Percentiles rank a stretch among this genome's conserved stretches.
Evolutionary conservation across 2,888 invertebrate genomes (phyloP).

Genomic region (Camptogramma bilineatum): DNA sequence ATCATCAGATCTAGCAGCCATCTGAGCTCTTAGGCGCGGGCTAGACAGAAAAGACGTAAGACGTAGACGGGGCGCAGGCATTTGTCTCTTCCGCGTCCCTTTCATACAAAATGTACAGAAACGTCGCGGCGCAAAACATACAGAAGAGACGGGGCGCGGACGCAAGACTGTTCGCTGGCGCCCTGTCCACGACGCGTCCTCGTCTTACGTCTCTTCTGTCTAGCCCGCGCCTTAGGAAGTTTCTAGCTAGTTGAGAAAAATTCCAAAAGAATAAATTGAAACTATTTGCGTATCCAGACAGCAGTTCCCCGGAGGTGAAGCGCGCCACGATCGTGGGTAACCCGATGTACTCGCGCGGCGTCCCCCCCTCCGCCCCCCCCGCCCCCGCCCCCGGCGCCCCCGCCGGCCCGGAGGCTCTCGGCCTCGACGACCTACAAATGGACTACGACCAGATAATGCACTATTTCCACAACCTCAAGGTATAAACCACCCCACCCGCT

Average conservation of each 20-base stretch:
- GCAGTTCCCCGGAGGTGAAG: slow-evolving; percentile 88
- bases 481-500: slow-evolving; percentile 84
- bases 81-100: too few species aligned
- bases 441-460: slow-evolving; percentile 99
- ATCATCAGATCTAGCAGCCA: too few species aligned
- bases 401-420: slow-evolving; percentile 84
- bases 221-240: too few species aligned
- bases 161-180: too few species aligned
- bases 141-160: too few species aligned
- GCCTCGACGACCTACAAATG: slow-evolving; percentile 95
- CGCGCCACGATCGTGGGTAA: slow-evolving; percentile 94
- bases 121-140: too few species aligned
- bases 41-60: too few species aligned
- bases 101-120: too few species aligned
- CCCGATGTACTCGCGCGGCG: slow-evolving; percentile 92
- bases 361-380: slow-evolving; percentile 54
- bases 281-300: slow-evolving; percentile 51
- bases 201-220: too few species aligned
- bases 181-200: too few species aligned
- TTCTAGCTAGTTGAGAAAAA: neutral
- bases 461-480: slow-evolving; percentile 99
- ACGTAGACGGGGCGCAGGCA: too few species aligned
- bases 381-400: slow-evolving; percentile 62
- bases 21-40: too few species aligned
- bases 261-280: neutral